These are phyloP conservation scores for Cyrtodaria siliqua DNA, from an alignment of 2,888 invertebrate species.

Conservation along the genomic window DNA sequence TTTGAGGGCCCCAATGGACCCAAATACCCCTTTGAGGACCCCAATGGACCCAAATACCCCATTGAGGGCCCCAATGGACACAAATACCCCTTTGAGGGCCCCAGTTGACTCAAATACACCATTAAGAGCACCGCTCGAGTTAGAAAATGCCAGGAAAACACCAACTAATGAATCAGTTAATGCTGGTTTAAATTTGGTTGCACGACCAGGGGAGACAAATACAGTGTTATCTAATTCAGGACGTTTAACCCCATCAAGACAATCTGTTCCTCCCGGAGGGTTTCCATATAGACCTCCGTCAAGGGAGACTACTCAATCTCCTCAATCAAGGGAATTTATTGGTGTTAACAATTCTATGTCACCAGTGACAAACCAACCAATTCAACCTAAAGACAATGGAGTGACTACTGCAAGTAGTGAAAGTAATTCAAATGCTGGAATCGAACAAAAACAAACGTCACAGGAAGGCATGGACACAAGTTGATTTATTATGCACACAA, in stretches of 20 bases:
- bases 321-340: background rate
- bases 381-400: background rate
- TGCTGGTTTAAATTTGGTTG: background rate
- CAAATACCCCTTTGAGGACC: no score
- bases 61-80: no score
- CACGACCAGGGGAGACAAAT: background rate
- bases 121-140: background rate
- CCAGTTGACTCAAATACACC: slow-evolving; percentile 5
- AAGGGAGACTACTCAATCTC: background rate
- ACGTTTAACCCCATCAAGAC: background rate
- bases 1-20: no score
- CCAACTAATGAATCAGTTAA: background rate
- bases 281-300: background rate
- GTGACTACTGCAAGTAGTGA: background rate
- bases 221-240: slow-evolving; percentile 1
- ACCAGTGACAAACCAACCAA: background rate
- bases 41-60: no score
- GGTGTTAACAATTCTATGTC: background rate
- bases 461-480: background rate
- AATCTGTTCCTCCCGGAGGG: background rate
- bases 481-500: background rate
- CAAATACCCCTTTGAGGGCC: slow-evolving; percentile 29
- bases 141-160: no score
- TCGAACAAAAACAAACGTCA: background rate
- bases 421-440: background rate